phyloP scores from a whole-genome alignment of 1,140 invertebrate genomes.

The Coelopa frigida region DNA sequence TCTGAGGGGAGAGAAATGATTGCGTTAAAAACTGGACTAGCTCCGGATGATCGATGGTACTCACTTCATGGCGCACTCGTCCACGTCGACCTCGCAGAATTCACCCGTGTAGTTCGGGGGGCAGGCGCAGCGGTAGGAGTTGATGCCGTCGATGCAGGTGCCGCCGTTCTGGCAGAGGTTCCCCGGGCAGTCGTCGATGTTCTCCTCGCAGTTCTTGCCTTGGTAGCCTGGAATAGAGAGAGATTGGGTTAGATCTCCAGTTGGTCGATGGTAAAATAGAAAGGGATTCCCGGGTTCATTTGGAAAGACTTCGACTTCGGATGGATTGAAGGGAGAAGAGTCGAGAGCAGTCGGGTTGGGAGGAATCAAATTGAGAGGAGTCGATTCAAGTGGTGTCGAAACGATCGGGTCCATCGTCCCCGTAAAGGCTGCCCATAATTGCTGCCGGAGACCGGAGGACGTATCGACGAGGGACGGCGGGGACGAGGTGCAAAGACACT shows the following conservation, averaged over 20 bases:
- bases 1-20: slow-evolving; percentile 27
- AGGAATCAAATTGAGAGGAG: background rate
- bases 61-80: slow-evolving; percentile 66
- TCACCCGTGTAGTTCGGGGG: slow-evolving; percentile 78
- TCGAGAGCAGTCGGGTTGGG: no score
- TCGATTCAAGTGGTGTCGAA: no score
- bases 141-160: slow-evolving; percentile 80
- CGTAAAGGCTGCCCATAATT: no score
- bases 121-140: slow-evolving; percentile 81
- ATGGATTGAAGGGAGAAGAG: no score
- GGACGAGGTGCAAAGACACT: no score
- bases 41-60: slow-evolving; percentile 7
- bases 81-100: slow-evolving; percentile 73
- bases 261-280: no score
- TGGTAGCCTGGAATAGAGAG: slow-evolving; percentile 63
- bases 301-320: no score
- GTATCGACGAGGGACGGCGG: no score
- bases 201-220: slow-evolving; percentile 80
- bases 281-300: no score
- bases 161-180: slow-evolving; percentile 86
- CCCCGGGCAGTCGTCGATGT: slow-evolving; percentile 84
- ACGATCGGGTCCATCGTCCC: no score
- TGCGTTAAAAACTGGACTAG: background rate
- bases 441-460: no score
- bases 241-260: background rate